Percentiles rank a stretch among this genome's conserved stretches.
These are phyloP conservation scores for Zele albiditarsus DNA, from an alignment of 2,888 invertebrate species.

Conservation along the genomic window DNA sequence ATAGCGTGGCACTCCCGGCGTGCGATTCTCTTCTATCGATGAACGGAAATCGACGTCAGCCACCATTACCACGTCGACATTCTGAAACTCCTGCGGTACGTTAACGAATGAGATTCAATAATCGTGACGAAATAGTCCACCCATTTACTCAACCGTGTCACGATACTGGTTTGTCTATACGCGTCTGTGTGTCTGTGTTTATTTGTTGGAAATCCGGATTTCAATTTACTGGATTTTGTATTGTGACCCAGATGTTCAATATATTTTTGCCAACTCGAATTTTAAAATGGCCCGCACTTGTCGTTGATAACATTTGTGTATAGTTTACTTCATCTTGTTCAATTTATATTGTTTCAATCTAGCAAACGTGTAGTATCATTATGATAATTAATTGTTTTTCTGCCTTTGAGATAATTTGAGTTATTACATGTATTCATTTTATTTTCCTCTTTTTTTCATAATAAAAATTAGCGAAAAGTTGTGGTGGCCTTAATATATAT, in stretches of 20 bases:
- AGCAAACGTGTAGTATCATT: neutral
- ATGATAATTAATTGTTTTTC: too few relatives aligned
- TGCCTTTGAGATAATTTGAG: too few relatives aligned
- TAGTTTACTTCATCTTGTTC: neutral
- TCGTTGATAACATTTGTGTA: neutral
- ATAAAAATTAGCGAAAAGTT: neutral
- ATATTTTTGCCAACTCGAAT: neutral
- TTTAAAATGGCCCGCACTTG: neutral
- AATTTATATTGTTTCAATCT: neutral
- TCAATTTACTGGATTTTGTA: neutral
- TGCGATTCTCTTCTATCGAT: conserved; percentile 63
- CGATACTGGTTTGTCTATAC: neutral
- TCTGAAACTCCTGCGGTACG: conserved; percentile 67
- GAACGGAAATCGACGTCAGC: conserved; percentile 59
- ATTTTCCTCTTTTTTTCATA: neutral
- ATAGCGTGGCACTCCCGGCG: conserved; percentile 66
- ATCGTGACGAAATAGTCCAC: conserved; percentile 30
- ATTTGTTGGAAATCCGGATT: neutral
- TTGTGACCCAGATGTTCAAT: neutral
- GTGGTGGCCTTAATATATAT: neutral
- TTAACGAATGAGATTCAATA: conserved; percentile 34
- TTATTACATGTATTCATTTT: too few relatives aligned
- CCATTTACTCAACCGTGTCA: neutral
- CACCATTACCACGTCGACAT: conserved; percentile 68
- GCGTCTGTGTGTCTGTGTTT: neutral